Conservation (phyloP, 1,140 invertebrate species). For the Drosophila triauraria region DNA sequence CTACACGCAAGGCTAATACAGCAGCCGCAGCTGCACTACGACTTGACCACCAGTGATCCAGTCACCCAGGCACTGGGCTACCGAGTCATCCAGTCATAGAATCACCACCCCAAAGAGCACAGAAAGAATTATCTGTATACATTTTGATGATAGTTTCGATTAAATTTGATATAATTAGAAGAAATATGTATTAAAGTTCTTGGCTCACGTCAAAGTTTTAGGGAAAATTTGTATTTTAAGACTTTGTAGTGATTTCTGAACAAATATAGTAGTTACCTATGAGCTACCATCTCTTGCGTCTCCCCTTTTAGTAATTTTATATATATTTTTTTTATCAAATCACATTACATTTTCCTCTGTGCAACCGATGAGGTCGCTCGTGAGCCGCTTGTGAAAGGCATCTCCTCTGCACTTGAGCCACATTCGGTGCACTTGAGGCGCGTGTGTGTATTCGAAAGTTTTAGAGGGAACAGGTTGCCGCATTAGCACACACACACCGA, state of each 20-base stretch:
- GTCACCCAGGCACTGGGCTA: constrained; percentile 9
- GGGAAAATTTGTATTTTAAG: neutral
- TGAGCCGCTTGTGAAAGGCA: constrained; percentile 59
- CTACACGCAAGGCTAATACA: constrained; percentile 24
- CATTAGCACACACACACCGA: constrained; percentile 34
- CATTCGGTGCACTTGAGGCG: constrained; percentile 74
- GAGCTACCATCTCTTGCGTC: neutral
- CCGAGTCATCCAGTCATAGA: neutral
- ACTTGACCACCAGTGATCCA: constrained; percentile 33
- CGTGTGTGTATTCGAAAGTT: constrained; percentile 61
- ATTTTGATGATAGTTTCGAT: neutral
- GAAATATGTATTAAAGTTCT: neutral
- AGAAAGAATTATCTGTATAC: neutral
- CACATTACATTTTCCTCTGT: constrained; percentile 3
- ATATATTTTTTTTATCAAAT: neutral
- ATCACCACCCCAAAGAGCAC: neutral
- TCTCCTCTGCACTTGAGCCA: constrained; percentile 74
- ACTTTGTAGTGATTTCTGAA: neutral
- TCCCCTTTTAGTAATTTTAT: neutral
- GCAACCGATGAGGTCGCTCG: constrained; percentile 33
- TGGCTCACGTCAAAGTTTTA: neutral
- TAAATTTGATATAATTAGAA: neutral
- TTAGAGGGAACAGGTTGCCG: constrained; percentile 50
- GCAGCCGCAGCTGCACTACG: neutral
- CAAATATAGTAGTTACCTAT: neutral